Evolutionary conservation across 2,888 invertebrate species (phyloP).

Genomic region (Ormyrus pomaceus): DNA sequence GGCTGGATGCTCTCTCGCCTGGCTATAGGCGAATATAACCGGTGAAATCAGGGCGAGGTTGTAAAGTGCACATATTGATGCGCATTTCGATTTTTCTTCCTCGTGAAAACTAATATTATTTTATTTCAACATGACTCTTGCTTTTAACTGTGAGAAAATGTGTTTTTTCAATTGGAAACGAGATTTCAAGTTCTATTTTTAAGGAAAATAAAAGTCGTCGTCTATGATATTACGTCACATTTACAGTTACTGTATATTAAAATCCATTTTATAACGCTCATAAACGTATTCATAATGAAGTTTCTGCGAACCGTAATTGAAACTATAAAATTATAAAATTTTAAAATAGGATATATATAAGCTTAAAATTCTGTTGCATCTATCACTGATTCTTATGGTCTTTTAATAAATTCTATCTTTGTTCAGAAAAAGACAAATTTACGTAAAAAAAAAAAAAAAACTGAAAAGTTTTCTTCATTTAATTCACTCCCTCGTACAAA

Average conservation of each 20-base stretch:
- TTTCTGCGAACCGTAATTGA: background rate
- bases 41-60: conserved; percentile 54
- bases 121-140: conserved; percentile 8
- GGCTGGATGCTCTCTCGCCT: conserved; percentile 3
- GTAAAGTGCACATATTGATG: conserved; percentile 51
- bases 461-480: too few relatives aligned
- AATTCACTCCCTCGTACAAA: too few relatives aligned
- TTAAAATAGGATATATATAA: too few relatives aligned
- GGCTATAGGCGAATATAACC: background rate
- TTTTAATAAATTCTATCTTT: background rate
- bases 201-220: conserved; percentile 20
- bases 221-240: conserved; percentile 8
- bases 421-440: too few relatives aligned
- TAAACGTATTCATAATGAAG: background rate
- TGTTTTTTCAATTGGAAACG: conserved; percentile 18
- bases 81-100: conserved; percentile 18
- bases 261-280: background rate
- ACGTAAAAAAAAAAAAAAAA: too few relatives aligned
- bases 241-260: conserved; percentile 24
- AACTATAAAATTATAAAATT: conserved; percentile 5
- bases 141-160: conserved; percentile 46
- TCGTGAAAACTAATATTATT: conserved; percentile 24
- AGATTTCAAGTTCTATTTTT: conserved; percentile 14
- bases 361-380: background rate
- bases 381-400: conserved; percentile 14